phyloP scores from a whole-genome alignment of 2,797 vertebrate species.

The Halcyon chelicuti region DNA sequence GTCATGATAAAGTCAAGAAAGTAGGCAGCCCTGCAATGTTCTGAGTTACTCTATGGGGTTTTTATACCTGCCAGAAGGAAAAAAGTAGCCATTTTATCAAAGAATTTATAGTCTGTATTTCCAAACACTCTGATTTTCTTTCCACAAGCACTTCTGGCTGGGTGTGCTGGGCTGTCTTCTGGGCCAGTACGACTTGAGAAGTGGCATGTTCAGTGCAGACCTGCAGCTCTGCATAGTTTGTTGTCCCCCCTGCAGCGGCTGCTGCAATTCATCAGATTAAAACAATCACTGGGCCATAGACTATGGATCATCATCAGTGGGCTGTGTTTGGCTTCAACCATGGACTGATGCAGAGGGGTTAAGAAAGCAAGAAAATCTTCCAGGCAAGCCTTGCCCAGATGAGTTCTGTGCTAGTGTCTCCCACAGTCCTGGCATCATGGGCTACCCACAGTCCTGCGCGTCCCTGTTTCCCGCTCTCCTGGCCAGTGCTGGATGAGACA shows the following conservation, averaged over 20 bases:
- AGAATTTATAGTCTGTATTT: neutral
- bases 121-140: neutral
- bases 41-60: neutral
- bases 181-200: neutral
- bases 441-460: neutral
- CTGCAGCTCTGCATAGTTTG: neutral
- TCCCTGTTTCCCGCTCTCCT: neutral
- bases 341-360: neutral
- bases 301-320: neutral
- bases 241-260: neutral
- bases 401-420: neutral
- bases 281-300: neutral
- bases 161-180: neutral
- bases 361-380: neutral
- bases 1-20: neutral
- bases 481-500: neutral
- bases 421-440: accelerated
- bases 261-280: neutral
- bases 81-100: neutral
- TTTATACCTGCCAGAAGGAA: neutral
- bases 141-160: neutral
- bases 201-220: neutral
- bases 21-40: neutral
- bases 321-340: neutral
- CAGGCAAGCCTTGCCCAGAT: neutral